phyloP scores from a whole-genome alignment of 2,113 vertebrate species.

The Solea senegalensis region DNA sequence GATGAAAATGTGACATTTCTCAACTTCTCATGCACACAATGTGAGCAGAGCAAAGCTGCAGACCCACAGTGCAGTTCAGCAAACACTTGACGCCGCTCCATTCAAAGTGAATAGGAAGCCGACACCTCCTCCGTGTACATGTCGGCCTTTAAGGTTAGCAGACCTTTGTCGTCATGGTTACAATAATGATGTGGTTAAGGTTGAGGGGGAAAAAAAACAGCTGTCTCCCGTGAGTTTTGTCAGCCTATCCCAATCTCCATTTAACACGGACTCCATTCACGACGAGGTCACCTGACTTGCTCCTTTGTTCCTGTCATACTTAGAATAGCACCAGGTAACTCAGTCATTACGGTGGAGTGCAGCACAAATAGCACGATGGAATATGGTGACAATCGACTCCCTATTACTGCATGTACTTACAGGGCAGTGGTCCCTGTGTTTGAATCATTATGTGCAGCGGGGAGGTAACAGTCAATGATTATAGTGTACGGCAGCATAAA shows the following conservation, averaged over 20 bases:
- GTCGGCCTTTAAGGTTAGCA: background rate
- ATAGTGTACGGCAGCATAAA: constrained; percentile 88
- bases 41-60: too few relatives aligned
- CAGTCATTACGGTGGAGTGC: background rate
- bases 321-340: background rate
- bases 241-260: too few relatives aligned
- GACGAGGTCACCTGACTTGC: background rate
- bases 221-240: too few relatives aligned
- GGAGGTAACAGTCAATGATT: constrained; percentile 87
- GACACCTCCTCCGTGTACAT: too few relatives aligned
- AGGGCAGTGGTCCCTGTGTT: constrained; percentile 70
- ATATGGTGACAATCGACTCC: constrained; percentile 9
- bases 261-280: background rate
- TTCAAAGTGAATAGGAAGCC: too few relatives aligned
- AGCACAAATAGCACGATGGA: constrained; percentile 19
- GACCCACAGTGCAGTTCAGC: too few relatives aligned
- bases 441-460: constrained; percentile 79
- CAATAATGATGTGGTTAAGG: background rate
- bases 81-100: too few relatives aligned
- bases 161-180: background rate
- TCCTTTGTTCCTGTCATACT: background rate
- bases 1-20: too few relatives aligned
- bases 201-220: too few relatives aligned
- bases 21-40: too few relatives aligned
- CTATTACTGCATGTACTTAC: constrained; percentile 32